Evolutionary conservation across 2,888 invertebrate species (phyloP), one percentile per base, ranked within the genome.

Genomic region (Protonemura montana): DNA sequence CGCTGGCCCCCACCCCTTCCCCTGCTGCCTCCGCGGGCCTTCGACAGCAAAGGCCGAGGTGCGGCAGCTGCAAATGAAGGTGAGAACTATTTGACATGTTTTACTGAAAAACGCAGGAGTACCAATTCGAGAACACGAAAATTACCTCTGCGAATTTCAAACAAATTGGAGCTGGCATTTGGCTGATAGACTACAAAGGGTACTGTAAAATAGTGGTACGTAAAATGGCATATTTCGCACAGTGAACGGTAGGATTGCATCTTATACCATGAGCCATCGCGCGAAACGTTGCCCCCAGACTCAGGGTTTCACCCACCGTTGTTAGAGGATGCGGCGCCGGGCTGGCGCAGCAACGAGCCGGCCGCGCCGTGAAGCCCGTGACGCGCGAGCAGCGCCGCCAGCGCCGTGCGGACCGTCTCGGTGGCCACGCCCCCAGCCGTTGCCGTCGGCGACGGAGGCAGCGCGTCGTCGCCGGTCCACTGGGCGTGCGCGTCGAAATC

Each of bases 351-450:
- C n/a, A 87, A 81, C 29, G 87, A 76, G 30, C 84, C 87, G 30
- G 88, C 88, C n/a, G 88, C 87, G 29, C 84, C 85, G 26, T 87
- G 41, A 26, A 92, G 90, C 88, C 92, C 92, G 88, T 93, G 93
- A 87, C 92, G 91, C 35, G 91, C 91, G 89, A 93, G 91, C 87
- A 93, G 90, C 87, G 92, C 92, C 78, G 92, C 92, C 83, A 93
- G 89, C 10, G 93, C 92, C 76, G 91, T 91, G 86, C 92, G 92
- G 76, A 93, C 92, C 42, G 92, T 92, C 59, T 91, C 90, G 0
- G 92, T 92, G 21, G 92, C 92, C 76, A 92, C 87, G 84, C 91
- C 90, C 13, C 91, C 91, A 90, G 91, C 90, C 77, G 85, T 35
- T 27, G 84, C 80, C 21, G 41, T 41, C 59, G 3, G 82, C 86